Conservation (phyloP, 2,888 invertebrate genomes). For the Eupithecia inturbata region DNA sequence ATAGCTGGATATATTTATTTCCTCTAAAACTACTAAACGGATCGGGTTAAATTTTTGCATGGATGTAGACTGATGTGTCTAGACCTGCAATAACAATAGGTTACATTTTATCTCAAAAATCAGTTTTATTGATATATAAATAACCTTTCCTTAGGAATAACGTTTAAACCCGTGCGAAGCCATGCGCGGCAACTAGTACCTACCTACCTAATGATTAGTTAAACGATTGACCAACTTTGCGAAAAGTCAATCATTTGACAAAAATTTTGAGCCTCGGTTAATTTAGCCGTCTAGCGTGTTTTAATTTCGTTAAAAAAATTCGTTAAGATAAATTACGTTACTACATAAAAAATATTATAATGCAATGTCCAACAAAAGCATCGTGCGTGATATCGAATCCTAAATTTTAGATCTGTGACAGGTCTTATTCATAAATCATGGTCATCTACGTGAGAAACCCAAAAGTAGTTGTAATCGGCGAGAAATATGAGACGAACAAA, state of each 20-base stretch:
- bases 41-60: not conserved
- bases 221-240: not conserved
- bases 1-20: not conserved
- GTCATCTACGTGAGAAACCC: slow-evolving; percentile 56
- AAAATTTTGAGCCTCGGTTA: not conserved
- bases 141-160: not conserved
- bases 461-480: slow-evolving; percentile 56
- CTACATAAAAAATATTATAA: not conserved
- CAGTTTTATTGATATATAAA: too few species aligned
- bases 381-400: slow-evolving; percentile 52
- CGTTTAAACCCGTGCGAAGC: not conserved
- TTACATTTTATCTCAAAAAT: not conserved
- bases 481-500: slow-evolving; percentile 40
- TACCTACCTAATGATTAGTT: not conserved
- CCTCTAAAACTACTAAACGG: not conserved
- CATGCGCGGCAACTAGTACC: not conserved
- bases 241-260: not conserved
- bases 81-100: not conserved
- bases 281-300: not conserved
- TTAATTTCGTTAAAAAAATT: not conserved
- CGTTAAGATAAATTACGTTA: not conserved
- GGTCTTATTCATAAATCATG: slow-evolving; percentile 59
- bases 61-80: not conserved
- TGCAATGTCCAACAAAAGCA: slow-evolving; percentile 44
- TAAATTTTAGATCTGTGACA: slow-evolving; percentile 50